These are phyloP conservation scores for Cyprinodon tularosa DNA, from an alignment of 2,113 vertebrate genomes.

Conservation along the genomic window DNA sequence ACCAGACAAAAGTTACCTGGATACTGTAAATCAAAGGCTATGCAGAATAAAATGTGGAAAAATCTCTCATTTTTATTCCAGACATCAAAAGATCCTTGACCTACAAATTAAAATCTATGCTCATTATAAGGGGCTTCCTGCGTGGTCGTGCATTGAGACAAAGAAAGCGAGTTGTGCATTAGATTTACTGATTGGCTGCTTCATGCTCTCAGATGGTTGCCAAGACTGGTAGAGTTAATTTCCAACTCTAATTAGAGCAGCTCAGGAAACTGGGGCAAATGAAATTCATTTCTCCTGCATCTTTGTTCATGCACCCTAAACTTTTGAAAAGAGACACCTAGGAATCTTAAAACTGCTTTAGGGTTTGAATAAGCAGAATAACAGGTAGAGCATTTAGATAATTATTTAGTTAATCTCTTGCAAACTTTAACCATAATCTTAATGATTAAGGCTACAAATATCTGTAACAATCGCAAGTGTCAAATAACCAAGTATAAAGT, in stretches of 20 bases:
- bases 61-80: not conserved
- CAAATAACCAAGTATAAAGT: too few species aligned
- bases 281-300: conserved; percentile 45
- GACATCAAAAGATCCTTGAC: not conserved
- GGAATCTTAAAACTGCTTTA: conserved; percentile 52
- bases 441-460: not conserved
- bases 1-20: not conserved
- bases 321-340: conserved; percentile 20
- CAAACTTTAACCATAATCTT: not conserved
- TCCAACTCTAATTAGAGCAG: conserved; percentile 62
- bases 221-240: conserved; percentile 41
- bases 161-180: not conserved
- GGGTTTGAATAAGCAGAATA: conserved; percentile 53
- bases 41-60: not conserved
- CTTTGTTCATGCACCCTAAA: conserved; percentile 39
- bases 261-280: conserved; percentile 61
- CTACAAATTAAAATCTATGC: conserved; percentile 3
- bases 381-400: conserved; percentile 11
- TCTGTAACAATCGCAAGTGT: not conserved
- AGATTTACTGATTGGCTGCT: conserved; percentile 19
- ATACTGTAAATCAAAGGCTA: not conserved
- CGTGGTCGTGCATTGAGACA: not conserved
- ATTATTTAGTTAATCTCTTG: not conserved
- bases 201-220: conserved; percentile 20
- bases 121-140: not conserved